Evolutionary conservation across 2,113 vertebrate genomes (phyloP).

Genomic region (Apteryx mantelli): DNA sequence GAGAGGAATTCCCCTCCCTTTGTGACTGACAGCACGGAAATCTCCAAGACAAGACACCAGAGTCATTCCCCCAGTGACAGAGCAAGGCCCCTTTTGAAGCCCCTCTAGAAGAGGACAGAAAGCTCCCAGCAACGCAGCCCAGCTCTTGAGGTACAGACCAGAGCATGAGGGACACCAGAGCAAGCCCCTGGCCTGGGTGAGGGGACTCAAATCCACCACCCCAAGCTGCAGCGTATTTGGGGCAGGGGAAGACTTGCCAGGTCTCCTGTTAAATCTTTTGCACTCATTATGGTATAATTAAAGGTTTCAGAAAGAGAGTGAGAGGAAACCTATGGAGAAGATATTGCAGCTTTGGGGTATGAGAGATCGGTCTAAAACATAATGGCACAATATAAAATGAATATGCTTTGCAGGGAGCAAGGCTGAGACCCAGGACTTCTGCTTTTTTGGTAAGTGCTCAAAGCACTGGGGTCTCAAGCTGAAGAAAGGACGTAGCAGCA

Average conservation of each 20-base stretch:
- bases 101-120: not conserved
- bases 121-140: not conserved
- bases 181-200: not conserved
- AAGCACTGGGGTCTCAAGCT: fast-evolving
- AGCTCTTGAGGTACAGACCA: not conserved
- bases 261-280: not conserved
- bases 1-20: no score
- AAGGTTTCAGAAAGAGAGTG: not conserved
- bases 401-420: not conserved
- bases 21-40: not conserved
- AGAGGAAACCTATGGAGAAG: not conserved
- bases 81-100: not conserved
- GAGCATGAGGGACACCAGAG: not conserved
- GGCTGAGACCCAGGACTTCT: not conserved
- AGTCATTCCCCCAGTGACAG: not conserved
- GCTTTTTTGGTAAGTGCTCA: not conserved
- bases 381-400: not conserved
- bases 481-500: not conserved
- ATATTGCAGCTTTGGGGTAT: not conserved
- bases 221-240: not conserved
- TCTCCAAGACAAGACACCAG: not conserved
- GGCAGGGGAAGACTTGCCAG: not conserved
- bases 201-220: not conserved
- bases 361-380: not conserved
- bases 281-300: not conserved